Evolutionary conservation across 2,797 vertebrate species (phyloP).

Genomic region (Sebastes miniatus): DNA sequence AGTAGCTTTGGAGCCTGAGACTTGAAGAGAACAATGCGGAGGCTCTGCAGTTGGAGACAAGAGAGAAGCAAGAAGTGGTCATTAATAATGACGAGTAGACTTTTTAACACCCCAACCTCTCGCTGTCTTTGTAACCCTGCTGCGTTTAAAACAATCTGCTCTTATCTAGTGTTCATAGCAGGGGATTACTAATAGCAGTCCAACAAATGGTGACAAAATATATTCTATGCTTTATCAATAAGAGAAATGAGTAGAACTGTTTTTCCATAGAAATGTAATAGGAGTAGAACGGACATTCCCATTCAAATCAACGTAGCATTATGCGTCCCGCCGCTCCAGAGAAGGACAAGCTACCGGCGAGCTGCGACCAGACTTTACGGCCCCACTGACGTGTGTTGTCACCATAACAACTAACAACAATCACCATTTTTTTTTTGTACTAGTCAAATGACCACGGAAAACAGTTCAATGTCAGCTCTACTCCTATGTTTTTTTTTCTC

Average conservation of each 20-base stretch:
- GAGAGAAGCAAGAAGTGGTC: constrained; percentile 12
- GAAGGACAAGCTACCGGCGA: too few relatives aligned
- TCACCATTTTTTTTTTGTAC: too few relatives aligned
- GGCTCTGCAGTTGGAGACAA: constrained; percentile 1
- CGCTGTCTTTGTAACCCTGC: not conserved
- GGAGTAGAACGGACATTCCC: too few relatives aligned
- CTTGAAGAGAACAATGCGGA: not conserved
- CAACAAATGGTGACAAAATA: not conserved
- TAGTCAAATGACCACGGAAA: too few relatives aligned
- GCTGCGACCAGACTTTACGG: too few relatives aligned
- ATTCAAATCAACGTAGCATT: too few relatives aligned
- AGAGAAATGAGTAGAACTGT: not conserved
- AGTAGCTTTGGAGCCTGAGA: not conserved
- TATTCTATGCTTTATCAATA: not conserved
- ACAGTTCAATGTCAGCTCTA: too few relatives aligned
- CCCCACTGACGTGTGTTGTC: too few relatives aligned
- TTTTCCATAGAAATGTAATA: too few relatives aligned
- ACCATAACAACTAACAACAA: too few relatives aligned
- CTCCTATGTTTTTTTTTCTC: not conserved
- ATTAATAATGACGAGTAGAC: constrained; percentile 28
- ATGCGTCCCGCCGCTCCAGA: too few relatives aligned
- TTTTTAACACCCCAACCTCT: constrained; percentile 3
- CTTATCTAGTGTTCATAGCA: not conserved
- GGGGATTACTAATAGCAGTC: not conserved
- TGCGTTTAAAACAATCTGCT: not conserved